Evolutionary conservation across 2,888 invertebrate species (phyloP).

Genomic region (Harpalus rufipes): DNA sequence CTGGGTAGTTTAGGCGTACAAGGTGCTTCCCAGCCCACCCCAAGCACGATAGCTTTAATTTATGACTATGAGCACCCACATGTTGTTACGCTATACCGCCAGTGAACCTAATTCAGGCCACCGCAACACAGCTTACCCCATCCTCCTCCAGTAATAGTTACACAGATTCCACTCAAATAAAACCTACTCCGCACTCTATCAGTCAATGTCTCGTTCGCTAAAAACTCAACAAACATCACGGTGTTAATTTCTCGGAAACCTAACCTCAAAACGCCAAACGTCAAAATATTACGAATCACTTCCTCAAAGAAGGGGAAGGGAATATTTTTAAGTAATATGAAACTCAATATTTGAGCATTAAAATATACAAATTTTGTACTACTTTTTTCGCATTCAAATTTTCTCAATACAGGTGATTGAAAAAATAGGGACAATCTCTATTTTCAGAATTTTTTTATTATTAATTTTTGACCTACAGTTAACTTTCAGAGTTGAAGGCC

Average conservation of each 20-base stretch:
- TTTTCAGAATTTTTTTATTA: no score
- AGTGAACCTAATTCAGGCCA: constrained; percentile 24
- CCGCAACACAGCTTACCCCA: constrained; percentile 9
- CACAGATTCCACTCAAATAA: constrained; percentile 15
- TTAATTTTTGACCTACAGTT: no score
- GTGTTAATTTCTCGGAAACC: constrained; percentile 43
- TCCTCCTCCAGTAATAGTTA: neutral
- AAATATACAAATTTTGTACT: no score
- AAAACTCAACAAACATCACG: constrained; percentile 35
- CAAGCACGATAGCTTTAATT: constrained; percentile 8
- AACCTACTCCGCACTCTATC: constrained; percentile 11
- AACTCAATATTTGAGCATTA: no score
- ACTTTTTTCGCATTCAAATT: no score
- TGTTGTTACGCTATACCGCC: constrained; percentile 24
- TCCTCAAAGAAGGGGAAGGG: neutral
- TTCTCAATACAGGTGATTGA: no score
- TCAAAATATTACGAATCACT: constrained; percentile 36
- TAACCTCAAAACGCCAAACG: constrained; percentile 41
- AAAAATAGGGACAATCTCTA: no score
- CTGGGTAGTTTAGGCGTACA: constrained; percentile 18
- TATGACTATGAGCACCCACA: constrained; percentile 18
- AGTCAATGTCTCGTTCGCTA: constrained; percentile 37
- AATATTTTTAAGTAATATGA: no score
- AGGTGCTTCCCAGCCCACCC: constrained; percentile 5
- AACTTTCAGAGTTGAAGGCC: no score